Evolutionary conservation across 2,888 invertebrate genomes (phyloP), one percentile per base, ranked within the genome.

Genomic region (Philaethria dido): DNA sequence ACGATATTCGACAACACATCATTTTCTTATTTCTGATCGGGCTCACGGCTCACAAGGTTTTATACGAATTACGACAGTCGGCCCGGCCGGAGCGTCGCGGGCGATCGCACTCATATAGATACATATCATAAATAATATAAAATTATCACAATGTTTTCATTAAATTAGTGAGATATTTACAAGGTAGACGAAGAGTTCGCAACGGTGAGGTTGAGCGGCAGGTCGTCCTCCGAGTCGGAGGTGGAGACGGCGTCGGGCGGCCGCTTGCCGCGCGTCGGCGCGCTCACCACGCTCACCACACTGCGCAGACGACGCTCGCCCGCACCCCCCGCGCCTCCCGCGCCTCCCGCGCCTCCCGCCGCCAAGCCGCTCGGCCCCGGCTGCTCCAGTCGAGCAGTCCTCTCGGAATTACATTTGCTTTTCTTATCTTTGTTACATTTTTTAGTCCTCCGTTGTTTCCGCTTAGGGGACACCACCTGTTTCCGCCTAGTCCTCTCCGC

Each of bases 171-270:
- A 63, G 44, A 62, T 63, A 54, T 48, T 55, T 66, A 52, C 62
- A 62, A 29, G n/a, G 61, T 25, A 14, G 54, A 59, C 45, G 52
- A 45, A 1, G 62, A 59, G 33, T 48, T 70, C 42, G 29, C 50
- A 72, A 89, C 75, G 2, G 85, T 83, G 20, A 89, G 81, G 75
- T 89, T 88, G 20, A 89, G 79, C 33, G 91, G 91, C 68, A 89
- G 72, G 72, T 89, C 80, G 66, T 89, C 89, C 57, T 90, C 90
- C 1, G 89, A 84, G 73, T 89, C 89, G 0, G 86, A 80, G 47
- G 66, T 60, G 5, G 61, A 64, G 39, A 29, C 29, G 47, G 47
- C 42, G 52, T 14, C 36, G 61, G 42, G 18, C 60, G 42, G n/a
- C 11, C 20, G 20, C 36, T 13, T 22, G 33, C 16, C 45, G n/a